Evolutionary conservation across 1,140 invertebrate genomes (phyloP), one percentile per base, ranked within the genome.

Genomic region (Drosophila nikananu): DNA sequence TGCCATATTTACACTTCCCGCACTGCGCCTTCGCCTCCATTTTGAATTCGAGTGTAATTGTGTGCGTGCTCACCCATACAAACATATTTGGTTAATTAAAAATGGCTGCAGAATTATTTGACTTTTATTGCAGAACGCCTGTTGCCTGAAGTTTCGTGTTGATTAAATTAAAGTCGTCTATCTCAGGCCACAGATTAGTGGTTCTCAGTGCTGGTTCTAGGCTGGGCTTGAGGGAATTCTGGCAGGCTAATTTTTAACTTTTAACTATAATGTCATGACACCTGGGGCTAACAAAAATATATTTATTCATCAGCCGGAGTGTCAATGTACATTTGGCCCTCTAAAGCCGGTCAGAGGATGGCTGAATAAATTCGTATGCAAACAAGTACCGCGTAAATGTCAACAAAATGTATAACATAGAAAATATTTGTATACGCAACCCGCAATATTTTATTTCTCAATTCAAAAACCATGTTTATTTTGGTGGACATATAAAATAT

Each of bases 71-170:
- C 44, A 46, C 23, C 15, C 57, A 73, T 51, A 42, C 42, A 57
- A 71, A 74, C 71, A 73, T 52, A 74, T 74, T 74, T 73, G 68
- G 71, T 74, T 74, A 74, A 74, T 73, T 74, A 74, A 74, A 74
- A 74, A 73, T 23, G 70, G 37, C 67, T 61, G 67, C 32, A 30
- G 37, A 73, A 73, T 44, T 42, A 52, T 73, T 52, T 73, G 70
- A 73, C 44, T 73, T 73, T 73, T 73, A 73, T 73, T 13, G 46
- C n/a, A 19, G 37, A 37, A 19, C 27, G 67, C 44, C 67, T 72
- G 64, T 72, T 58, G 42, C 68, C 48, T 42, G 15, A 64, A 46
- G 63, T 65, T 32, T 62, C 42, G 41, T 37, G 57, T 62, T 66
- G 64, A 66, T 66, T 61, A 48, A 66, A 66, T 68, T 55, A 67